Evolutionary conservation across 2,888 invertebrate genomes (phyloP), one percentile per base, ranked within the genome.

Genomic region (Scotopteryx bipunctaria): DNA sequence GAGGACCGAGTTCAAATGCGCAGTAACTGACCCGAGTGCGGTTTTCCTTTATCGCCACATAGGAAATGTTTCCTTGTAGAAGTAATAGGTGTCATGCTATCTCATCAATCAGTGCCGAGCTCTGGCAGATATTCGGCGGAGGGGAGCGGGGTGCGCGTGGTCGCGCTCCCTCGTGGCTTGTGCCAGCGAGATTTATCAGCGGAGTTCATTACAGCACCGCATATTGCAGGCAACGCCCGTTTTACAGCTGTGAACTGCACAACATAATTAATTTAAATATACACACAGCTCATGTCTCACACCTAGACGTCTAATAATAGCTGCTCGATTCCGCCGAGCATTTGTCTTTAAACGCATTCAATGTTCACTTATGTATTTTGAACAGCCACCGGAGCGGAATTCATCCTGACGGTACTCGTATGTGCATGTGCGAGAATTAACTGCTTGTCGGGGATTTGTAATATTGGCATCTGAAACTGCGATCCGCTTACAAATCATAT

Each of bases 251-350:
- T 50, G 47, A 55, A 56, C 48, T 57, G 57, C 54, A 56, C 53
- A 56, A 48, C 59, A 64, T 61, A 59, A 71, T 67, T 68, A 68
- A 65, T 67, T 66, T 64, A 61, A 66, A 65, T 65, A 63, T 65
- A 69, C 61, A 45, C 59, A 50, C 60, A 48, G 56, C 60, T 57
- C 46, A 38, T 41, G 54, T 46, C 61, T 65, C 62, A 69, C 68
- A 62, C 63, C 61, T 60, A 60, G 62, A 50, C 57, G 46, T 51
- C 66, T 67, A 64, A 63, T 63, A 63, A 68, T 65, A 71, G 67
- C 38, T 44, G 61, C 61, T 61, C 61, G 57, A 52, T 54, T 54
- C 32, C 41, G 45, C 25, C 23, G 41, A 33, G 44, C 54, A 53
- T 56, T 55, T 57, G 57, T 64, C 63, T 57, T 49, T 43, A 57